phyloP scores from a whole-genome alignment of 1,140 invertebrate species.

The Pentalonia nigronervosa region DNA sequence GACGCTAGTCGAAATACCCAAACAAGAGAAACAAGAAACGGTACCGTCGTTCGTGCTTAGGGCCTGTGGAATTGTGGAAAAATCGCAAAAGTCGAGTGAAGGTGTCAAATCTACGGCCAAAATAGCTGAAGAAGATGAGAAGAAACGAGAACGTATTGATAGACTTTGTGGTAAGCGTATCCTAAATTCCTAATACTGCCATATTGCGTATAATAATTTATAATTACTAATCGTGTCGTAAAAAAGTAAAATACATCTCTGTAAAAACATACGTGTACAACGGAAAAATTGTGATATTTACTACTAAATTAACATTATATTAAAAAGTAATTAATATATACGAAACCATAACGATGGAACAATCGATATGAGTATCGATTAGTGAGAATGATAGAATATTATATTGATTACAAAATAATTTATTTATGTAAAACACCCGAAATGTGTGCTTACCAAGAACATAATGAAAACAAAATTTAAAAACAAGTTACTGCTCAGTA shows the following conservation, averaged over 20 bases:
- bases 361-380: not conserved
- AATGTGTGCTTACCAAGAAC: not conserved
- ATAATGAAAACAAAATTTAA: not conserved
- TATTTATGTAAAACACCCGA: not conserved
- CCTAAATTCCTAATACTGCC: not conserved
- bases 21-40: slow-evolving; percentile 87
- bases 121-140: slow-evolving; percentile 83
- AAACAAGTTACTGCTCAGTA: not conserved
- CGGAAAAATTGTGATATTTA: not conserved
- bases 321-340: not conserved
- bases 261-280: not conserved
- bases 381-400: not conserved
- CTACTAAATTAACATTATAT: not conserved
- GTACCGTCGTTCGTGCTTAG: slow-evolving; percentile 88
- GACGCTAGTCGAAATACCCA: slow-evolving; percentile 89
- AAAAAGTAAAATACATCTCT: not conserved
- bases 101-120: slow-evolving; percentile 86
- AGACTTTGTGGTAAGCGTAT: slow-evolving; percentile 77
- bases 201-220: not conserved
- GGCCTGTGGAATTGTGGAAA: slow-evolving; percentile 89
- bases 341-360: not conserved
- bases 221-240: not conserved
- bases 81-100: slow-evolving; percentile 85
- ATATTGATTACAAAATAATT: not conserved
- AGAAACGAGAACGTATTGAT: slow-evolving; percentile 81